phyloP scores from a whole-genome alignment of 2,888 invertebrate species.

The Coenonympha arcania region DNA sequence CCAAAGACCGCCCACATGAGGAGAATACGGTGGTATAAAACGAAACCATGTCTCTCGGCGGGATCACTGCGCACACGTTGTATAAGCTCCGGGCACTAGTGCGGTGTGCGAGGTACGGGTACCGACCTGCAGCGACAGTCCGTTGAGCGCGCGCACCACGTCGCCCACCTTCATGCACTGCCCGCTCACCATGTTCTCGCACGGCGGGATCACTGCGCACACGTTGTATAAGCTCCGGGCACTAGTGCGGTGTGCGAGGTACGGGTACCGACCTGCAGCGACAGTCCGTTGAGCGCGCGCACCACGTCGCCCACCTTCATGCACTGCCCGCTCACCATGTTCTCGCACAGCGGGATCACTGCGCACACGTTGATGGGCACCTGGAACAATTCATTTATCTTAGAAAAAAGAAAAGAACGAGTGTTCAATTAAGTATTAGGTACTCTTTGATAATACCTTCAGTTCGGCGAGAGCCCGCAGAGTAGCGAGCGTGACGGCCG shows the following conservation, averaged over 20 bases:
- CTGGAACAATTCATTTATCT: too few species aligned
- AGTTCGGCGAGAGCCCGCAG: constrained; percentile 79
- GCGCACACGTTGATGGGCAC: constrained; percentile 61
- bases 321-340: constrained; percentile 85
- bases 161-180: neutral
- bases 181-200: constrained; percentile 76
- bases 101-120: too few species aligned
- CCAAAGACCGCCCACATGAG: too few species aligned
- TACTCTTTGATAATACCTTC: constrained; percentile 53
- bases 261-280: constrained; percentile 54
- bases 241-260: too few species aligned
- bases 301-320: constrained; percentile 88
- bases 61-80: too few species aligned
- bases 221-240: too few species aligned
- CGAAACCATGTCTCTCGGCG: neutral
- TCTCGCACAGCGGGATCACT: constrained; percentile 85
- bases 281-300: constrained; percentile 83
- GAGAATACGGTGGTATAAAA: too few species aligned
- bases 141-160: neutral
- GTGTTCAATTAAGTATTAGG: neutral
- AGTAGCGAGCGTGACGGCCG: constrained; percentile 82
- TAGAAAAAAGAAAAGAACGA: too few species aligned
- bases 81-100: too few species aligned
- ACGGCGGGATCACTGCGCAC: too few species aligned
- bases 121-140: neutral